These are phyloP conservation scores for Platerodrilus igneus DNA, from an alignment of 2,888 invertebrate species.

Conservation along the genomic window DNA sequence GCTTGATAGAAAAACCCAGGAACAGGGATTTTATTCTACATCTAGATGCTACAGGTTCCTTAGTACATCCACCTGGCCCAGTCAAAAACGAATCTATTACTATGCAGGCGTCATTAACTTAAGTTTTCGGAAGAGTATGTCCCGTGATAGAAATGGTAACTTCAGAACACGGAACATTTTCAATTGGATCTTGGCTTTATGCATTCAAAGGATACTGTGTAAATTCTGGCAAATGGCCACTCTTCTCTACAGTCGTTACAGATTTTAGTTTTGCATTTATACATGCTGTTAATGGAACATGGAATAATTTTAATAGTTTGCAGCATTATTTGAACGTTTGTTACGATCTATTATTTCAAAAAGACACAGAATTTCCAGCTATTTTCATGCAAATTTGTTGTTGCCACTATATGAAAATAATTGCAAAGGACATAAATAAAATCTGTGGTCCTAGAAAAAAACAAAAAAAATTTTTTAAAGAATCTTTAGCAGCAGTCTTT, in stretches of 20 bases:
- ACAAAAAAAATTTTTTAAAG: too few species aligned
- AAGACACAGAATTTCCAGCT: too few species aligned
- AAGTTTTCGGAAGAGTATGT: background rate
- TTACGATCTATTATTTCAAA: conserved; percentile 2
- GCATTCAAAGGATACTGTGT: conserved; percentile 2
- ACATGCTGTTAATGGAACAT: conserved; percentile 1
- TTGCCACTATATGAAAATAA: too few species aligned
- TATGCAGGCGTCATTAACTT: conserved; percentile 4
- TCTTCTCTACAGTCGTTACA: background rate
- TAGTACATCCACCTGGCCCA: conserved; percentile 1
- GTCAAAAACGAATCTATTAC: conserved; percentile 3
- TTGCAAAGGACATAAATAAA: too few species aligned
- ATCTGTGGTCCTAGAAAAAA: too few species aligned
- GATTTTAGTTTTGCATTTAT: conserved; percentile 7
- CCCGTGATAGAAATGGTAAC: conserved; percentile 3
- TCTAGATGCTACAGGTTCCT: conserved; percentile 7
- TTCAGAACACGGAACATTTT: background rate
- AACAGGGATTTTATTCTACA: background rate
- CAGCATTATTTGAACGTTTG: background rate
- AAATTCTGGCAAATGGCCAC: conserved; percentile 1
- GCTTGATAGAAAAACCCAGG: background rate
- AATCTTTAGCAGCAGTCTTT: too few species aligned
- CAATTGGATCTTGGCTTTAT: conserved; percentile 1
- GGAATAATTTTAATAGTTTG: conserved; percentile 5
- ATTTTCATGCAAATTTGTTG: too few species aligned